Conservation (phyloP, 2,888 invertebrate species). For the Tillus elongatus region DNA sequence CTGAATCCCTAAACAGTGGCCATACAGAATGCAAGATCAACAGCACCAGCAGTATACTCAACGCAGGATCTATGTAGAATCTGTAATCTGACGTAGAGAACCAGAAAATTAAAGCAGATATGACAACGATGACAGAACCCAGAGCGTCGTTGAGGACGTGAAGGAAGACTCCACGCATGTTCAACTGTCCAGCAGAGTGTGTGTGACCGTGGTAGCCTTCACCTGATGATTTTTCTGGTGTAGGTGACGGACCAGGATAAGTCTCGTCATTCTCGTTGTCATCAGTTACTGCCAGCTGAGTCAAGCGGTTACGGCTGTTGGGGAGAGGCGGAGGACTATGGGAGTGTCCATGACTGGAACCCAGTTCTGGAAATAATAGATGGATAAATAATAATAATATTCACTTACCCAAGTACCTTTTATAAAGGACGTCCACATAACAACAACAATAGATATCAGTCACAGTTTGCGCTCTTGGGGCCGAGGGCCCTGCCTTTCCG, state of each 20-base stretch:
- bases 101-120: conserved; percentile 57
- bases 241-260: conserved; percentile 44
- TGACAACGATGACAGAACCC: conserved; percentile 86
- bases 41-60: conserved; percentile 81
- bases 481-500: too few species aligned
- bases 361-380: conserved; percentile 68
- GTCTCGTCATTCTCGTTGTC: conserved; percentile 65
- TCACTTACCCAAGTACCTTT: too few species aligned
- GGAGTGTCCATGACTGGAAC: conserved; percentile 50
- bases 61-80: conserved; percentile 87
- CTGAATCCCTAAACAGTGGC: conserved; percentile 88
- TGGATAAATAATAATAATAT: too few species aligned
- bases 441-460: too few species aligned
- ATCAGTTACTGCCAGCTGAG: conserved; percentile 55
- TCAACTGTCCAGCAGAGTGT: conserved; percentile 73
- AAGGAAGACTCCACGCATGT: conserved; percentile 99
- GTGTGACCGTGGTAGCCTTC: conserved; percentile 43
- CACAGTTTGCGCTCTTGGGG: too few species aligned
- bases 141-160: conserved; percentile 96
- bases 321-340: conserved; percentile 56
- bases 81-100: not conserved
- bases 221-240: conserved; percentile 22
- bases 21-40: conserved; percentile 83
- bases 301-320: conserved; percentile 50
- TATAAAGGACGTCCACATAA: too few species aligned